These are phyloP conservation scores for Leptopilina syphax DNA, from an alignment of 2,888 invertebrate species.

Conservation along the genomic window DNA sequence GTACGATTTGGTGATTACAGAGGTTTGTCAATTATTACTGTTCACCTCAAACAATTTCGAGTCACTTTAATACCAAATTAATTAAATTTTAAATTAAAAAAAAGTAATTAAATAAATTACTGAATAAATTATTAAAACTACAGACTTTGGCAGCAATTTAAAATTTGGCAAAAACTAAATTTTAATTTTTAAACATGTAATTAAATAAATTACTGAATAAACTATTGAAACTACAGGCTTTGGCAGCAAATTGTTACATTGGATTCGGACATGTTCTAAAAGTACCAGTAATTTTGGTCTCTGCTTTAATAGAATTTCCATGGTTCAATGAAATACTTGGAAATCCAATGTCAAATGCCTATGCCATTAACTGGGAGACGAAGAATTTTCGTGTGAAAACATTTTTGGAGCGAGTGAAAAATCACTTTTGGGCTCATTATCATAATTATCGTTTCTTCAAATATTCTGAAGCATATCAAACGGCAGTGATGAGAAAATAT, in stretches of 20 bases:
- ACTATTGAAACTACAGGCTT: conserved; percentile 46
- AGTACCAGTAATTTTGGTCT: conserved; percentile 55
- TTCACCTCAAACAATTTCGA: neutral
- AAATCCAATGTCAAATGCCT: conserved; percentile 59
- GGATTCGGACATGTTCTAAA: conserved; percentile 63
- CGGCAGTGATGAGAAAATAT: conserved; percentile 55
- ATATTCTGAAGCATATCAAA: conserved; percentile 48
- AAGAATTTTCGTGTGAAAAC: conserved; percentile 21
- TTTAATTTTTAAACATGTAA: no score
- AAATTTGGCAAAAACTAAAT: no score
- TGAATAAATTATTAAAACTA: conserved; percentile 13
- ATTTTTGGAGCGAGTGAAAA: conserved; percentile 51
- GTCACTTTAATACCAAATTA: no score
- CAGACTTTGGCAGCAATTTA: conserved; percentile 52
- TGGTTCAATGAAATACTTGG: conserved; percentile 56
- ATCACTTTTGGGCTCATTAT: neutral
- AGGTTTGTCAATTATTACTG: conserved; percentile 49
- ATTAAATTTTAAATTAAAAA: no score
- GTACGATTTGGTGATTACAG: conserved; percentile 46
- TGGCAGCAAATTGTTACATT: conserved; percentile 59
- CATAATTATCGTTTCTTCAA: conserved; percentile 49
- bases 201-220: no score
- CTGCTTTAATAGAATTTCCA: conserved; percentile 51
- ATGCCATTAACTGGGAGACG: conserved; percentile 33
- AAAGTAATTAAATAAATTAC: no score